These are phyloP conservation scores for Andrena hattorfiana DNA, from an alignment of 2,888 invertebrate genomes.

Conservation along the genomic window DNA sequence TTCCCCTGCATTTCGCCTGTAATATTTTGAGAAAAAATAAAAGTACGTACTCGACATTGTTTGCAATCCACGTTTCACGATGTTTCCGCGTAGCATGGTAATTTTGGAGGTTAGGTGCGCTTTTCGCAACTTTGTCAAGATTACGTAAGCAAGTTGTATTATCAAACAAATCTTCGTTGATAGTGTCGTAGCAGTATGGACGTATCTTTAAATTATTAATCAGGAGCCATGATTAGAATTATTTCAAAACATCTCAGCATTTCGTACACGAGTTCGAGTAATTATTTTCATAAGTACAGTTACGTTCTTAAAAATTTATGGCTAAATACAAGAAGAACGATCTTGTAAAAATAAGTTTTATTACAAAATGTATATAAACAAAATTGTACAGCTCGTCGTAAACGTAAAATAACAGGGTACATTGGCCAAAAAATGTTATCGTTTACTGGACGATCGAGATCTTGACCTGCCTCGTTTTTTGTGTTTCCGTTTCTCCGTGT, in stretches of 20 bases:
- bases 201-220: no score
- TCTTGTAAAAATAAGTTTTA: constrained; percentile 75
- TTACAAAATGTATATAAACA: constrained; percentile 69
- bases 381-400: constrained; percentile 57
- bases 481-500: constrained; percentile 86
- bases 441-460: constrained; percentile 63
- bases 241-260: neutral
- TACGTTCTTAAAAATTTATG: neutral
- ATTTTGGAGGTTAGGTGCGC: constrained; percentile 74
- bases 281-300: constrained; percentile 5
- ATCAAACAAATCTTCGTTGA: neutral
- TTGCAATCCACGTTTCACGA: constrained; percentile 64
- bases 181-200: no score
- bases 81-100: constrained; percentile 66
- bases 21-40: neutral
- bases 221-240: neutral
- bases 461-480: constrained; percentile 75
- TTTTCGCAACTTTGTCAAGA: constrained; percentile 1
- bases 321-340: neutral
- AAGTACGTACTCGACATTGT: constrained; percentile 76
- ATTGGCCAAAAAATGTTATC: constrained; percentile 47
- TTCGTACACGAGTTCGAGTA: no score
- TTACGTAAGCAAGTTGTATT: constrained; percentile 36
- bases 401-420: constrained; percentile 53
- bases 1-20: neutral